Evolutionary conservation across 1,140 invertebrate species (phyloP), one percentile per base, ranked within the genome.

Genomic region (Trichonephila clavipes): DNA sequence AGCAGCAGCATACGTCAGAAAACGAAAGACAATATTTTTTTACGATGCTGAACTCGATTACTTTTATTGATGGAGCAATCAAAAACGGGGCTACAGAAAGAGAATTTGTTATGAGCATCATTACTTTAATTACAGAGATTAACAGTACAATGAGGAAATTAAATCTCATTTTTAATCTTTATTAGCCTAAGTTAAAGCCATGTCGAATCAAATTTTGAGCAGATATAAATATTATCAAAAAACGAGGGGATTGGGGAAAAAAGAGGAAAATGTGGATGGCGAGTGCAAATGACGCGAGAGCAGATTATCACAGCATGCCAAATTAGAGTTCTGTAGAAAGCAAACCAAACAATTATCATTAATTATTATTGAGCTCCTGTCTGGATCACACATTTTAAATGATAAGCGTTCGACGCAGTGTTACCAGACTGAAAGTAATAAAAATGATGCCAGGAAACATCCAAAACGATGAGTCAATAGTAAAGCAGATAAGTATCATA

Each of bases 321-420:
- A 92, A 87, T 92, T 40, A 92, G 64, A n/a, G 62, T 8, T 62
- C 14, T 5, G 59, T 34, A 28, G 59, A 85, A 85, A 85, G 82
- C 82, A 86, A 92, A 87, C 91, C 64, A 87, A 92, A 86, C 82
- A 92, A 92, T 92, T 92, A 92, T 85, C 91, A 92, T 92, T 92
- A 92, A 92, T 92, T 92, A 87, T 87, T 92, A 92, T 92, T 61
- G 91, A 85, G 91, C 64, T 87, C 21, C 19, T 83, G 77, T 62
- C 64, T 89, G 12, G 19, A 72, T 89, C n/a, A 72, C 66, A 51
- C 34, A 61, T 58, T 89, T 89, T 77, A 72, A 44, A 61, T 51
- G 64, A 88, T 51, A 85, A 59, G 61, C 64, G 72, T 64, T 64
- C 21, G 62, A 77, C 12, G 24, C 69, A 72, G 69, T 10, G 14